Base-by-base conservation (phyloP, 2,888 invertebrate genomes). In the Rhyacophila evoluta region DNA sequence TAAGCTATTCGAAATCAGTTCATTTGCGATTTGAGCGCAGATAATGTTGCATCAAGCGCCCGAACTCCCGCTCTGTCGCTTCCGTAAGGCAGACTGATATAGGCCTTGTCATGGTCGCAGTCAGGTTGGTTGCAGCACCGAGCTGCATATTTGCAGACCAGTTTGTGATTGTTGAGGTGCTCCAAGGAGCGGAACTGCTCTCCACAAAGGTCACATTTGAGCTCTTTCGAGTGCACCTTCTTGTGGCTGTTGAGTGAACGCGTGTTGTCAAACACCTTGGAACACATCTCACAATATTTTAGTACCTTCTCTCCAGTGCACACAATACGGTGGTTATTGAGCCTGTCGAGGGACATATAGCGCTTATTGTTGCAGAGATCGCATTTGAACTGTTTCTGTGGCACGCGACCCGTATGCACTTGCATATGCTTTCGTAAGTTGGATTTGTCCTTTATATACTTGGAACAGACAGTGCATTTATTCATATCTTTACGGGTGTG, bases 361-460 rank as follows among this genome's bases (percentile, higher is more conserved):
- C 90, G 87, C 83, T 90, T 90, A 81, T 90, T 90, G 83, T 90
- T 90, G 83, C 90, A 90, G 74, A 90, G 84, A 83, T 90, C 90
- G 87, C 90, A 90, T 84, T 90, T 90, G 83, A 90, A 90, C 84
- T 90, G 90, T 84, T 89, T 90, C 83, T 90, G 90, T 74, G 90
- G 90, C 72, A 90, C 89, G 39, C 89, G 85, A 1, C 90, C 90
- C 38, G 90, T 90, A 83, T 90, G 90, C n/a, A 90, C 90, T 85
- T 90, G 90, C 90, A 90, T 90, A 83, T 90, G 90, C 84, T 90
- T 90, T 81, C 90, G 89, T 82, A 90, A 85, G 84, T 90, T 90
- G 84, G 89, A 90, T 83, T 90, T 90, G 85, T 90, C 90, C 85
- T 90, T 90, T 78, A 90, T 90, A 84, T 90, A 90, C 84, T 90